Base-by-base conservation (phyloP, 2,797 vertebrate species). In the Oreochromis grahami region DNA sequence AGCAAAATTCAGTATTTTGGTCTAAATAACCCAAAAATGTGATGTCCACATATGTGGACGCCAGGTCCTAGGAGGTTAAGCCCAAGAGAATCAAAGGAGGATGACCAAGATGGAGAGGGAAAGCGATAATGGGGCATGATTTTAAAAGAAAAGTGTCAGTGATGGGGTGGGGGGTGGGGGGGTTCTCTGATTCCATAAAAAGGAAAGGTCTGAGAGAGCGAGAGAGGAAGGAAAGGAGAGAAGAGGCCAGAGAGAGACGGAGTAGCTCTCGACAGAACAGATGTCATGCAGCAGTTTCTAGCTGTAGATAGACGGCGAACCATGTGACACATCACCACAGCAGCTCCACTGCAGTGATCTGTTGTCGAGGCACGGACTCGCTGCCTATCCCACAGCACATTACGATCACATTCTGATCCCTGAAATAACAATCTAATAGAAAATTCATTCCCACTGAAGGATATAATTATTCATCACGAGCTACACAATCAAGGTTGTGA, bases 381-480 rank as follows among this genome's bases (percentile, higher is more conserved):
- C 26, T 70, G 34, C 78, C 38, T n/a, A 83, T 72, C 51, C 78
- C 43, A 38, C 56, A 58, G 80, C 77, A 77, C 70, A 81, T 38
- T 83, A 65, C 14, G 70, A 86, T 85, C 79, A 78, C 21, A 21
- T 43, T 55, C 48, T 84, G 26, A 82, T 84, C 19, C 24, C 9
- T 17, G 21, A 48, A 56, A 82, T 68, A 76, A 78, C 79, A 70
- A 87, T 80, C 53, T 51, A 87, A 86, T 34, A 80, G 8, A 77
- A 79, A 45, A 43, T 7, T n/a, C 70, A 87, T 87, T 80, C 60
- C 84, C 79, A 78, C 19, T 29, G 43, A 50, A 77, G 74, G 83
- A 74, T 74, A 32, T 79, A 90, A 88, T 86, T 85, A 88, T 87
- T 90, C 83, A 88, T 89, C 76, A 85, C 7, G 21, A 79, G 51